A percentile compares a stretch with the other conserved stretches of the same genome.
These are phyloP conservation scores for Cephalotes varians DNA, from an alignment of 2,888 invertebrate species.

Conservation along the genomic window DNA sequence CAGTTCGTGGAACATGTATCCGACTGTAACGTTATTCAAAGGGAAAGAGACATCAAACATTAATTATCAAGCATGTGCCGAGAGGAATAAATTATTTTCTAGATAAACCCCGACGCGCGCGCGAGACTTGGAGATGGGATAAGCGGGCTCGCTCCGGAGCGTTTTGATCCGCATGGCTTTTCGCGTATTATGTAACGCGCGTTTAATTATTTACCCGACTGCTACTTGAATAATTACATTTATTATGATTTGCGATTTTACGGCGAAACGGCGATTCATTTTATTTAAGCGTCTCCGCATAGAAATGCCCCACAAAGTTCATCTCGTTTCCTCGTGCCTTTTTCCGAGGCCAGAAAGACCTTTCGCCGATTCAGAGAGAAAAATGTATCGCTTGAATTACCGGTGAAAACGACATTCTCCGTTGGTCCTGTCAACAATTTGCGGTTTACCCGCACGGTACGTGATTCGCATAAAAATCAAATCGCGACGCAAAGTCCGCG, in stretches of 20 bases:
- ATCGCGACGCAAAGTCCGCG: slow-evolving; percentile 4
- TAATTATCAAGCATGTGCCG: background rate
- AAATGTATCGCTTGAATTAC: slow-evolving; percentile 1
- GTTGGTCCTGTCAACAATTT: slow-evolving; percentile 31
- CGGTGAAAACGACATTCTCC: slow-evolving; percentile 29
- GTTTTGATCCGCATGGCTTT: slow-evolving; percentile 12
- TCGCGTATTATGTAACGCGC: slow-evolving; percentile 1
- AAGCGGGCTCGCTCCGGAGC: slow-evolving; percentile 2
- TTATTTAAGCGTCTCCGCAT: background rate
- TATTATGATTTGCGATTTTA: slow-evolving; percentile 14
- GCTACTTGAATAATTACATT: slow-evolving; percentile 24
- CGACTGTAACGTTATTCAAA: background rate
- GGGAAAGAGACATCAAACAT: slow-evolving; percentile 24
- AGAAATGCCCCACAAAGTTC: background rate
- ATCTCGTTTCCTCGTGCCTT: background rate
- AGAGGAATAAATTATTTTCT: slow-evolving; percentile 35
- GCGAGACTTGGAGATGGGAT: slow-evolving; percentile 10
- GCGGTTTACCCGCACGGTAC: background rate
- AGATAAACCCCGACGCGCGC: background rate
- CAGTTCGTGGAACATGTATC: background rate
- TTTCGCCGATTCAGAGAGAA: background rate
- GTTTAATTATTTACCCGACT: slow-evolving; percentile 10
- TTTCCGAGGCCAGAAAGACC: background rate
- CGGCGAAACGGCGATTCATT: background rate
- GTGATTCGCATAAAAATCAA: slow-evolving; percentile 60